These are phyloP conservation scores for Oryctes rhinoceros DNA, from an alignment of 1,140 invertebrate species.

Conservation along the genomic window DNA sequence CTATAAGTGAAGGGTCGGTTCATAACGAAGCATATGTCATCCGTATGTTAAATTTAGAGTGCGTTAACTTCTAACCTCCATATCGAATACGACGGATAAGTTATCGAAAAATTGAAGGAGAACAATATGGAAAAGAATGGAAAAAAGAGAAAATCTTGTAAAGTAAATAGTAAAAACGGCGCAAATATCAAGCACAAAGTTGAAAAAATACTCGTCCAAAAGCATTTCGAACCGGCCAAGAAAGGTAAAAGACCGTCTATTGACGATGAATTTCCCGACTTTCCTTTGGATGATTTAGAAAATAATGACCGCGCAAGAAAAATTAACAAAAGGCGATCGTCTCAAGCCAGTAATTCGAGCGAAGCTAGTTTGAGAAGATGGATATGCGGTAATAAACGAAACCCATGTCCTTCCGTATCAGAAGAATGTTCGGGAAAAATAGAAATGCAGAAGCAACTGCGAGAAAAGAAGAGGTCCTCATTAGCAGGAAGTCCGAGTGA, in stretches of 20 bases:
- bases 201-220: not conserved
- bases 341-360: not conserved
- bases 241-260: not conserved
- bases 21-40: not conserved
- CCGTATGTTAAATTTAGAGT: not conserved
- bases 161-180: not conserved
- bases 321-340: not conserved
- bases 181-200: not conserved
- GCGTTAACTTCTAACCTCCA: conserved; percentile 8
- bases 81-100: not conserved
- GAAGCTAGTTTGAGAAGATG: not conserved
- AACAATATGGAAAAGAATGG: conserved; percentile 9
- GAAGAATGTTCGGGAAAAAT: not conserved
- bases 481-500: not conserved
- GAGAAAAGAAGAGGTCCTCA: not conserved
- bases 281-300: not conserved
- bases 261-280: conserved; percentile 30
- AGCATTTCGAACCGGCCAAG: conserved; percentile 23
- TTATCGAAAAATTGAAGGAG: not conserved
- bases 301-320: not conserved
- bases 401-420: not conserved
- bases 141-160: not conserved
- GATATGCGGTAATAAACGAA: conserved; percentile 5
- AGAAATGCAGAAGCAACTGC: not conserved
- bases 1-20: not conserved